Conservation (phyloP, 2,113 vertebrate species). For the Stomatorhinus ivindoensis region DNA sequence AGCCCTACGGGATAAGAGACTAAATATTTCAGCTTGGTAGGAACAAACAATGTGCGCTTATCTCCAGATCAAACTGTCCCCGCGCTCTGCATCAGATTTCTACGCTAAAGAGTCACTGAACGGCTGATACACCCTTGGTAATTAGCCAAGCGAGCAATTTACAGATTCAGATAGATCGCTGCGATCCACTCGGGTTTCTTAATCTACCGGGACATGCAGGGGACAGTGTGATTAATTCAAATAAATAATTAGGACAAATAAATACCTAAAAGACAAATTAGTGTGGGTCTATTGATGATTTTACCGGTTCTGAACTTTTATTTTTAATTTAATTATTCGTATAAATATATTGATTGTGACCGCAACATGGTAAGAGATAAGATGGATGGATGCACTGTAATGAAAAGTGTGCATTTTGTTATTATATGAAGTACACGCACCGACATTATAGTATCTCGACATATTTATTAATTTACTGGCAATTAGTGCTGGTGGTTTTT, state of each 20-base stretch:
- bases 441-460: neutral
- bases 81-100: constrained; percentile 59
- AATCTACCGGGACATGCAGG: constrained; percentile 27
- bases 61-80: constrained; percentile 60
- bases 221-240: constrained; percentile 28
- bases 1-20: constrained; percentile 57
- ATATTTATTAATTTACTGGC: neutral
- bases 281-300: neutral
- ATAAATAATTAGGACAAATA: constrained; percentile 32
- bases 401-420: neutral
- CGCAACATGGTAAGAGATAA: neutral
- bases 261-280: neutral
- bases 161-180: constrained; percentile 42
- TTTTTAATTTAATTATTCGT: neutral
- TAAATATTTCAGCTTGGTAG: constrained; percentile 59
- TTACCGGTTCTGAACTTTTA: neutral
- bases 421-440: neutral
- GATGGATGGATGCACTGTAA: neutral
- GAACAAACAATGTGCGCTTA: constrained; percentile 60
- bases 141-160: constrained; percentile 51
- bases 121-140: constrained; percentile 55
- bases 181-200: constrained; percentile 44
- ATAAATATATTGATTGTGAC: neutral
- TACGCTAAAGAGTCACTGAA: constrained; percentile 55
- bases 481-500: neutral